Evolutionary conservation across 2,797 vertebrate species (phyloP).

Genomic region (Odontamblyopus lacepedii): DNA sequence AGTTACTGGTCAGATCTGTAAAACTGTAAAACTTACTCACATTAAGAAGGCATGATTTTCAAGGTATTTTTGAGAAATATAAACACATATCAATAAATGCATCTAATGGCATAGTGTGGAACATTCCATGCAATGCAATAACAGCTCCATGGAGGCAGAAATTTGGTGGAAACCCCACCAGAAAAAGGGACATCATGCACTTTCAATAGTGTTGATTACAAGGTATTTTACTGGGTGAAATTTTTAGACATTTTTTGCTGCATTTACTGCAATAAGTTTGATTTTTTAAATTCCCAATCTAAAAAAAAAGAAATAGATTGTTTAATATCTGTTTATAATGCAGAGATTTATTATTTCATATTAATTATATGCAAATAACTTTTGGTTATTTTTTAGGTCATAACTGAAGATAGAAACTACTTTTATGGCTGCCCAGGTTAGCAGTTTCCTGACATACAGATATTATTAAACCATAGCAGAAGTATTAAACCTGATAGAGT

Average conservation of each 20-base stretch:
- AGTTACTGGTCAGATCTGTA: too few relatives aligned
- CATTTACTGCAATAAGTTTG: too few relatives aligned
- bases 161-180: too few relatives aligned
- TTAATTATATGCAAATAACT: background rate
- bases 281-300: too few relatives aligned
- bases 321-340: too few relatives aligned
- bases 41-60: background rate
- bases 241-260: too few relatives aligned
- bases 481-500: conserved; percentile 5
- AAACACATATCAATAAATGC: background rate
- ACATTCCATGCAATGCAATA: background rate
- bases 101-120: background rate
- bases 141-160: background rate
- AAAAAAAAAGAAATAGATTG: too few relatives aligned
- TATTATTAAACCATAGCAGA: conserved; percentile 24
- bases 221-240: too few relatives aligned
- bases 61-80: background rate
- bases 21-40: too few relatives aligned
- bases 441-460: background rate
- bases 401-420: too few relatives aligned
- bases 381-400: background rate
- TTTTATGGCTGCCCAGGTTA: background rate
- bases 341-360: background rate
- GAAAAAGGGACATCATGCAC: too few relatives aligned
- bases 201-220: too few relatives aligned